Evolutionary conservation across 2,888 invertebrate genomes (phyloP), one percentile per base, ranked within the genome.

Genomic region (Acanthosoma haemorrhoidale): DNA sequence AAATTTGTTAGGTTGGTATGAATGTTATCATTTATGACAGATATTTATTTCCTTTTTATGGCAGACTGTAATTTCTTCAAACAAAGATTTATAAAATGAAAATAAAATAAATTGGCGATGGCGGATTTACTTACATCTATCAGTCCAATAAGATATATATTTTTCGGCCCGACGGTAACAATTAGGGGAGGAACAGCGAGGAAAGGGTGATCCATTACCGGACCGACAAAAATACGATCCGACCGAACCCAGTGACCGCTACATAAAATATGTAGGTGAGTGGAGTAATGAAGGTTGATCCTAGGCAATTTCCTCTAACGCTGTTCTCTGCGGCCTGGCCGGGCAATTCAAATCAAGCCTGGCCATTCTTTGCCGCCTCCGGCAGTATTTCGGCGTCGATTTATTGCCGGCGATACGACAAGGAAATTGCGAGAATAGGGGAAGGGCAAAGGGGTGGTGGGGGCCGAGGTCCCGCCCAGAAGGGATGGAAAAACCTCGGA

Each of bases 381-480:
- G 83, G 83, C 86, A 85, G 89, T 90, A 89, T 88, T 88, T 90
- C 89, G 89, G 88, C 82, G 84, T 83, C 86, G 88, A 89, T 90
- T 89, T 90, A 90, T 88, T 89, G 87, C 86, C 87, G 85, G 87
- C 89, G 89, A 89, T 90, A 90, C 90, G 90, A 90, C 90, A 90
- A 90, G 89, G 89, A 90, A 90, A 90, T 90, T 90, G 90, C 90
- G 90, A 90, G 90, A 90, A 90, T 90, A 90, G 77, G 68, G 75
- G 70, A 67, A 51, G 58, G 32, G 61, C 64, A 38, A 60, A 58
- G 61, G 38, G 69, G 70, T 66, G 70, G 71, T 25, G 72, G 41
- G 57, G 39, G 63, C 16, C 63, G 69, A 61, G 68, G 58, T 63
- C 34, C 61, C 34, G 41, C 32, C 68, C 69, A 58, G 67, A 25